Base-by-base conservation (phyloP, 2,888 invertebrate species). In the Dermolepida albohirtum region DNA sequence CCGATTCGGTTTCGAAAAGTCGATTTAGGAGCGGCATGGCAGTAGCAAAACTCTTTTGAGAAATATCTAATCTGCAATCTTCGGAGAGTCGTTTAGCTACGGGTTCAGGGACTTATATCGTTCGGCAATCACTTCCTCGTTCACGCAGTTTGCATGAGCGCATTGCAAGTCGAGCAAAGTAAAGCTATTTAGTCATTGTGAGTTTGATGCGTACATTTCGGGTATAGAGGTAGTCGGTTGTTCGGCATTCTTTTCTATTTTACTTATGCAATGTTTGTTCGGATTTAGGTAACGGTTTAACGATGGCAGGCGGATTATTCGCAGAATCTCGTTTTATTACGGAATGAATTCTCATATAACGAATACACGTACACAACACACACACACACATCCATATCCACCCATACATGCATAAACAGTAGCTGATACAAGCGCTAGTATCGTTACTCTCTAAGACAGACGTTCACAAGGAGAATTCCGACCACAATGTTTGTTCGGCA, bases 61-160 rank as follows among this genome's bases (percentile, higher is more conserved):
- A 79, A 80, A 80, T 80, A 81, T 81, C 80, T 80, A 80, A 81
- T 80, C 80, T 80, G 77, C 77, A 79, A 80, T 81, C 80, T 81
- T 79, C 78, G 77, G 79, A 80, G 80, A 78, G 80, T 79, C 80
- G 80, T 80, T 81, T 80, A 77, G 78, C 76, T 74, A 75, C 69
- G 67, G 64, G 71, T 70, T 73, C 71, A 76, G 74, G 75, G 77
- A 75, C 75, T 77, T 54, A 59, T 78, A 77, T 78, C 76, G 75
- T 71, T 55, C 72, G 74, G 74, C 75, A 77, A 79, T 79, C 78
- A 75, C 78, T 78, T 78, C 77, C 59, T 29, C 76, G 73, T 78
- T 77, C 75, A 78, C 77, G 78, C 78, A 77, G 78, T 76, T 75
- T 77, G 74, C 76, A 77, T 74, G 74, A 74, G 67, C 70, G 71